phyloP scores from a whole-genome alignment of 2,888 invertebrate species.

The Muscina levida region DNA sequence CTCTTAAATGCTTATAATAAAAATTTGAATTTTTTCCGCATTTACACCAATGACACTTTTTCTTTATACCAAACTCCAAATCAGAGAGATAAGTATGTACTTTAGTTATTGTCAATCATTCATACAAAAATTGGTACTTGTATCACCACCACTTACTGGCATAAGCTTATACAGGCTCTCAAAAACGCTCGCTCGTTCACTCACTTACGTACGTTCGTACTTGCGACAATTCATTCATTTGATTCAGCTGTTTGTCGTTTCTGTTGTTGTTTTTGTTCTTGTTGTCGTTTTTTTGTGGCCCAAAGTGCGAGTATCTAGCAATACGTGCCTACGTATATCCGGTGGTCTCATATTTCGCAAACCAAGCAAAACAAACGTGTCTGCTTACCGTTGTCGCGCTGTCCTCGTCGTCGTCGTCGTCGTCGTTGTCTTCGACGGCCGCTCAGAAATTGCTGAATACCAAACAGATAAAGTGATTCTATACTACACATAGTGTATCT shows the following conservation, averaged over 20 bases:
- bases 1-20: too few relatives aligned
- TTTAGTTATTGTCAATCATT: too few relatives aligned
- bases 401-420: constrained; percentile 22
- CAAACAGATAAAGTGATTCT: too few relatives aligned
- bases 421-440: neutral
- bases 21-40: too few relatives aligned
- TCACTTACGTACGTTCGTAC: neutral
- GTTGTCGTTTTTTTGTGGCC: neutral
- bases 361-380: constrained; percentile 61
- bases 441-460: neutral
- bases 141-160: too few relatives aligned
- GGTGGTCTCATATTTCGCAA: constrained; percentile 66
- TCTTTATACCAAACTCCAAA: too few relatives aligned
- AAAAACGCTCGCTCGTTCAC: neutral
- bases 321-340: constrained; percentile 67
- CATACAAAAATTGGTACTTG: too few relatives aligned
- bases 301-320: constrained; percentile 53
- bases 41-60: too few relatives aligned
- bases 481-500: too few relatives aligned
- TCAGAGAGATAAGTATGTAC: too few relatives aligned
- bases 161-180: too few relatives aligned
- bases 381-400: constrained; percentile 54
- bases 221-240: constrained; percentile 49
- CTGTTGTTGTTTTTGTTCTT: constrained; percentile 46
- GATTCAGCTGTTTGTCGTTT: constrained; percentile 31